Percentiles rank a stretch among this genome's conserved stretches.
These are phyloP conservation scores for Leucophenga varia DNA, from an alignment of 1,140 invertebrate genomes.

Conservation along the genomic window DNA sequence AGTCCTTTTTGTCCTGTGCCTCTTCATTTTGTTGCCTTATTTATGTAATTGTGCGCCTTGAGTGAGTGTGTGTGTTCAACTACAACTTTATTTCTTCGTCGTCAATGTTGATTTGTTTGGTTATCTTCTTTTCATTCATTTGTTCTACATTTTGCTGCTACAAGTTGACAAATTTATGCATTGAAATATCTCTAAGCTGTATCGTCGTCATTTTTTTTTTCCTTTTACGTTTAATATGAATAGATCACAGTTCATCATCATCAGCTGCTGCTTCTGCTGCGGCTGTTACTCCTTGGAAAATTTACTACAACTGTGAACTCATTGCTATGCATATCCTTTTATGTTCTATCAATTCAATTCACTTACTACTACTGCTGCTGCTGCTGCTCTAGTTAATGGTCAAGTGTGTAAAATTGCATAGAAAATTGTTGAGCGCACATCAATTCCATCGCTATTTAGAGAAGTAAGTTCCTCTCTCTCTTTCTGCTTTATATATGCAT, in stretches of 20 bases:
- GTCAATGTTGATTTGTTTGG: too few relatives aligned
- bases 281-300: too few relatives aligned
- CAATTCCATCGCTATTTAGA: slow-evolving; percentile 1
- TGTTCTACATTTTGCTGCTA: slow-evolving; percentile 54
- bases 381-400: too few relatives aligned
- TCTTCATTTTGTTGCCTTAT: too few relatives aligned
- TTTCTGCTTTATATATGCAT: too few relatives aligned
- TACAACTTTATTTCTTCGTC: too few relatives aligned
- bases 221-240: slow-evolving; percentile 9
- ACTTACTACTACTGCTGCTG: too few relatives aligned
- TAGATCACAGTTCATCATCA: slow-evolving; percentile 4
- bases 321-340: slow-evolving; percentile 54
- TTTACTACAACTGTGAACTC: slow-evolving; percentile 36
- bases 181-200: not conserved
- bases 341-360: too few relatives aligned
- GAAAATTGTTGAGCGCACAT: slow-evolving; percentile 34
- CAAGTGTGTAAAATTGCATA: slow-evolving; percentile 55
- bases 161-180: slow-evolving; percentile 36
- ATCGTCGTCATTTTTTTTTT: slow-evolving; percentile 13
- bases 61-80: too few relatives aligned
- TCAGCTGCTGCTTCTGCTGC: slow-evolving; percentile 11
- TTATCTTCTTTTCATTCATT: slow-evolving; percentile 23
- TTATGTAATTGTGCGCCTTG: too few relatives aligned
- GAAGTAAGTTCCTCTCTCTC: too few relatives aligned
- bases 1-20: too few relatives aligned